Evolutionary conservation across 1,140 invertebrate genomes (phyloP), one percentile per base, ranked within the genome.

Genomic region (Platyscapa corneri): DNA sequence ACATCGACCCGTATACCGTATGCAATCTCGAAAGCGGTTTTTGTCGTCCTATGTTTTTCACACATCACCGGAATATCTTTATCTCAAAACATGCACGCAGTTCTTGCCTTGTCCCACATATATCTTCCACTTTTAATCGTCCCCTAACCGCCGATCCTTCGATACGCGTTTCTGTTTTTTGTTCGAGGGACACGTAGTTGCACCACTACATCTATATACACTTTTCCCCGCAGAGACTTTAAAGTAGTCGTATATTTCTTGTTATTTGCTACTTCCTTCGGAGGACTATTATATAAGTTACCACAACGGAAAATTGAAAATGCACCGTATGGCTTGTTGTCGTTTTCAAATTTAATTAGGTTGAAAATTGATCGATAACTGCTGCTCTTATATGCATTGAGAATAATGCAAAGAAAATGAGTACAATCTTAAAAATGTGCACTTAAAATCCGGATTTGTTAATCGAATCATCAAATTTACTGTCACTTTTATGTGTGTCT

Each of bases 1-100:
- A 1, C 65, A 34, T 37, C 42, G 12, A 37, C 2, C 16, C 14
- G 37, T 67, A 30, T 32, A 42, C 27, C 60, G 39, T 46, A 42
- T 64, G 37, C 70, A 76, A 83, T 83, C 82, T 83, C 37, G n/a
- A 76, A 64, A 64, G 6, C 18, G 30, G 49, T 86, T 56, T 82
- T 78, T 70, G 74, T 86, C 86, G 80, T 46, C 74, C 46, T 72
- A 72, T 78, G 72, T 82, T 76, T 84, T 84, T 84, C 83, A 84
- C 83, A 79, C 83, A 72, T 84, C 83, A 60, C 14, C 42, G 64
- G 65, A 84, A 79, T 84, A 84, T 84, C 83, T 84, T 84, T 84
- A 84, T 84, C 60, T 79, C 46, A 30, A 18, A 70, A 39, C 67
- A 16, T 16, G 64, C 65, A 20, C 46, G 23, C 16, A 32, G 30